These are phyloP conservation scores for Spodoptera picta DNA, from an alignment of 2,888 invertebrate genomes.

Conservation along the genomic window DNA sequence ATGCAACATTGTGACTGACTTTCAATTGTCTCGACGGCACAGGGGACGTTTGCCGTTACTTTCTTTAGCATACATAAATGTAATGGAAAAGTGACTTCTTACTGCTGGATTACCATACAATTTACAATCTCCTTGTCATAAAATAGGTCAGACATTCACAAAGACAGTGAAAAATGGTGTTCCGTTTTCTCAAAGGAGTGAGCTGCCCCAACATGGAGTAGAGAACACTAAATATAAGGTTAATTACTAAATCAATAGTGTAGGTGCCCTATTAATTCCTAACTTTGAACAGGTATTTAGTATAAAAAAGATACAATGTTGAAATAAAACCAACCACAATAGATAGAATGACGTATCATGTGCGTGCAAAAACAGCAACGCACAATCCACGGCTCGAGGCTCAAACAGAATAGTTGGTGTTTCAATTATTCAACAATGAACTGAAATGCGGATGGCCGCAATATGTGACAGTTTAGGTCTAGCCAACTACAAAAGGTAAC, in stretches of 20 bases:
- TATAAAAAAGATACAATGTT: not conserved
- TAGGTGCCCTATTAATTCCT: too few relatives aligned
- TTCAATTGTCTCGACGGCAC: conserved; percentile 49
- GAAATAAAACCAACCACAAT: not conserved
- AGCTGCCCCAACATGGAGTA: too few relatives aligned
- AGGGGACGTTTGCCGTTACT: conserved; percentile 49
- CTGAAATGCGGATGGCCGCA: conserved; percentile 37
- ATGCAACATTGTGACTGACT: conserved; percentile 30
- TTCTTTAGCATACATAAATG: conserved; percentile 40
- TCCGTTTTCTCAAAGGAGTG: too few relatives aligned
- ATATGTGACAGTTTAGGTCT: conserved; percentile 22
- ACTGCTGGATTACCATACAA: conserved; percentile 14
- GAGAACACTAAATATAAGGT: too few relatives aligned
- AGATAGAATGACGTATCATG: too few relatives aligned
- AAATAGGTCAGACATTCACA: too few relatives aligned
- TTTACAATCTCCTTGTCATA: too few relatives aligned
- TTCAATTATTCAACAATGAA: conserved; percentile 54
- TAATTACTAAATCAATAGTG: too few relatives aligned
- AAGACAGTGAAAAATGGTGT: too few relatives aligned
- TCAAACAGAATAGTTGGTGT: conserved; percentile 21
- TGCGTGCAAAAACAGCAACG: conserved; percentile 7
- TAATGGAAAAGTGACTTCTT: conserved; percentile 23
- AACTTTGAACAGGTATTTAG: too few relatives aligned
- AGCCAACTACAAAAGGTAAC: conserved; percentile 29
- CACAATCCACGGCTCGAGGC: conserved; percentile 8